Evolutionary conservation across 2,888 invertebrate genomes (phyloP).

Genomic region (Hyppa rectilinea): DNA sequence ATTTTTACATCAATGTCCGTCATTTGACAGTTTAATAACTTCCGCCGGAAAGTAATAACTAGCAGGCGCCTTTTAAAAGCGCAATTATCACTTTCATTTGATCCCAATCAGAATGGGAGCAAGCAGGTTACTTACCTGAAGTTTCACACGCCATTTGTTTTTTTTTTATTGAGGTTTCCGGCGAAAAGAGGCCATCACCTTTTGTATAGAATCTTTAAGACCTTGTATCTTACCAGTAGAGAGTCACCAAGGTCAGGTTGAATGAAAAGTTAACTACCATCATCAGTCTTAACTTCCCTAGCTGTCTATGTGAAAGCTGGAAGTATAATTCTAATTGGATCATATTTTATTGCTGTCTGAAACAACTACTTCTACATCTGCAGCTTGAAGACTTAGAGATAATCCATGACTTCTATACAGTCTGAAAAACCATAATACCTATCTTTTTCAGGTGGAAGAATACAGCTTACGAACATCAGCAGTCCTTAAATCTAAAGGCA

Average conservation of each 20-base stretch:
- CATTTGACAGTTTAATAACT: constrained; percentile 39
- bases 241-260: neutral
- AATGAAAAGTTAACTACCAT: no score
- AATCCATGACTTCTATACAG: neutral
- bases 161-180: constrained; percentile 3
- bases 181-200: neutral
- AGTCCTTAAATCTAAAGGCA: constrained; percentile 94
- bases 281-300: no score
- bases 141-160: constrained; percentile 47
- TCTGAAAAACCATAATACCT: neutral
- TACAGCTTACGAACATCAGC: constrained; percentile 96
- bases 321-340: no score
- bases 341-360: neutral
- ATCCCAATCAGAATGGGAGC: constrained; percentile 19
- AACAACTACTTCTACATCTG: neutral
- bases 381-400: neutral
- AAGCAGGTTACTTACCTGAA: constrained; percentile 19
- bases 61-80: neutral
- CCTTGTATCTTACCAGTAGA: neutral
- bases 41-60: constrained; percentile 48
- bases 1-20: constrained; percentile 46
- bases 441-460: constrained; percentile 93
- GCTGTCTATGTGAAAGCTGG: no score
- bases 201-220: no score
- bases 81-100: constrained; percentile 32